Conservation (phyloP, 2,113 vertebrate genomes). For the Notothenia rossii region DNA sequence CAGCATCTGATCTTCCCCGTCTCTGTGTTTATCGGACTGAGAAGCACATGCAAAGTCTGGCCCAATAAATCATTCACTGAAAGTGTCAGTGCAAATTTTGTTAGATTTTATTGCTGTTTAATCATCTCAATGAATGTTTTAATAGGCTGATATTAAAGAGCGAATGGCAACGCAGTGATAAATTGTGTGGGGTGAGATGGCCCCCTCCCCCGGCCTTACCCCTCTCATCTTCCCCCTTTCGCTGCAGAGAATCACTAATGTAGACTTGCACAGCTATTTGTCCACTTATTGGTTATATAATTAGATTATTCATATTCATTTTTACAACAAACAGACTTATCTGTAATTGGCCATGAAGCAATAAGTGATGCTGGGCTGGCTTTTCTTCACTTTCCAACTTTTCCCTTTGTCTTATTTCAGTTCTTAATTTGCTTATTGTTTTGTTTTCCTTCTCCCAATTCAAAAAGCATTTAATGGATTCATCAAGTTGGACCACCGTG, state of each 20-base stretch:
- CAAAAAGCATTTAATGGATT: slow-evolving; percentile 54
- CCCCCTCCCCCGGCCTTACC: slow-evolving; percentile 3
- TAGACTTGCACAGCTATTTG: slow-evolving; percentile 44
- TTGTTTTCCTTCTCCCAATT: neutral
- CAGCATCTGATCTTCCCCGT: slow-evolving; percentile 57
- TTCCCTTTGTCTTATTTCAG: slow-evolving; percentile 2
- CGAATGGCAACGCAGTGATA: slow-evolving; percentile 71
- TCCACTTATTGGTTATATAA: slow-evolving; percentile 48
- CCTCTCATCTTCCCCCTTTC: slow-evolving; percentile 34
- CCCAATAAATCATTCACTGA: slow-evolving; percentile 74
- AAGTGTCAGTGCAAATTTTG: slow-evolving; percentile 78
- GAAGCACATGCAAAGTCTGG: slow-evolving; percentile 33
- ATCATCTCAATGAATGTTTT: slow-evolving; percentile 83
- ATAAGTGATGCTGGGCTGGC: neutral
- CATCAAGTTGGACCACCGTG: slow-evolving; percentile 48
- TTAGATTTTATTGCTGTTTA: slow-evolving; percentile 82
- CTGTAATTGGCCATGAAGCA: slow-evolving; percentile 18
- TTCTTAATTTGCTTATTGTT: slow-evolving; percentile 20
- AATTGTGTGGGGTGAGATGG: slow-evolving; percentile 55
- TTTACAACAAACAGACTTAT: slow-evolving; percentile 36
- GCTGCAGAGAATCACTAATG: slow-evolving; percentile 57
- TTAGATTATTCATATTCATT: slow-evolving; percentile 48
- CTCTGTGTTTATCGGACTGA: slow-evolving; percentile 12
- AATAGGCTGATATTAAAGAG: slow-evolving; percentile 81
- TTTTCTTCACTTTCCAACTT: slow-evolving; percentile 3